Evolutionary conservation across 92 coral and sea anemone species (phyloP), one percentile per base, ranked within the genome.

Genomic region (Desmophyllum pertusum): DNA sequence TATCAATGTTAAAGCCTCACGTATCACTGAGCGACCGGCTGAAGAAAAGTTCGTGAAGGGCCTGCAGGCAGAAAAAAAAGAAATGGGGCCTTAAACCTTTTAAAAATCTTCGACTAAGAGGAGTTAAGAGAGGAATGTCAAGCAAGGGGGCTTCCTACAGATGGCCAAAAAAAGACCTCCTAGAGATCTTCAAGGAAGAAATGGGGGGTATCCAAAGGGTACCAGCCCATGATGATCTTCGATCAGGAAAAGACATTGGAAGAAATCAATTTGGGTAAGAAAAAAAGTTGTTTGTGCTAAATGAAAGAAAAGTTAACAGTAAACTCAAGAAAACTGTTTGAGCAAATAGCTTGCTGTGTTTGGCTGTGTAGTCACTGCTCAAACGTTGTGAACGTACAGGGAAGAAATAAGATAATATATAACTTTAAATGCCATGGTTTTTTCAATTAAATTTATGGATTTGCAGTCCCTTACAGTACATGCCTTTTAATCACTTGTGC

Each of bases 41-140:
- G 76, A 78, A 73, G 57, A 85, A 85, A 48, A n/a, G 67, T 76
- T 33, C 18, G 50, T 27, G 43, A 48, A 77, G 71, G 82, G 14
- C 82, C 70, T 21, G 71, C 80, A 10, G 85, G 89, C 19, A 50
- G 52, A 42, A 80, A 61, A 14, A 79, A 73, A 41, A 70, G 89
- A 72, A 79, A 86, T 70, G 78, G 71, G 89, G 85, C 42, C 36
- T 86, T 29, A 86, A 86, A 73, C 85, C 89, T 2, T 86, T 79
- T 36, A 53, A 80, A 73, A 69, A 86, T 70, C 84, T 86, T 23
- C 80, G 59, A 8, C 8, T 86, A 5, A 85, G 80, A 36, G 78
- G 46, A 41, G 17, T 73, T 52, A 46, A 27, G 61, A 43, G 35
- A 14, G 78, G 70, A 73, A 14, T 73, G 61, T 14, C 3, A 23